A percentile compares a stretch with the other conserved stretches of the same genome.
These are phyloP conservation scores for Heliconius himera DNA, from an alignment of 1,140 invertebrate species.

Conservation along the genomic window DNA sequence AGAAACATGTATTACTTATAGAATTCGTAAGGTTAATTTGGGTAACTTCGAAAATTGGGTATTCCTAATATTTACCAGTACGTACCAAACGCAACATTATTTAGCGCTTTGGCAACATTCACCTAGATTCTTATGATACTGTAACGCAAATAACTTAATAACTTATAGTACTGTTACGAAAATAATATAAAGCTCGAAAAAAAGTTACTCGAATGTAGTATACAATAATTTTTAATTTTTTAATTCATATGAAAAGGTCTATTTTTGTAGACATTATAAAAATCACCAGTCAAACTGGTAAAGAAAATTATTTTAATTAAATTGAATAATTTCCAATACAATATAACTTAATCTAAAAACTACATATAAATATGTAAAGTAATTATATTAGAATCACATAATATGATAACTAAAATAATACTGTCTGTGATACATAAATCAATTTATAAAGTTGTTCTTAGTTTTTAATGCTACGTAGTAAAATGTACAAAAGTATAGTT, in stretches of 20 bases:
- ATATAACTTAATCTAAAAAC: neutral
- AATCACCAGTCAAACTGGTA: neutral
- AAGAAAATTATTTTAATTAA: neutral
- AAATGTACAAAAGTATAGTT: neutral
- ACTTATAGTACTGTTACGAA: no score
- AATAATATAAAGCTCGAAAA: no score
- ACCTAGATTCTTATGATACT: no score
- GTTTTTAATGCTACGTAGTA: neutral
- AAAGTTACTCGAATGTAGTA: no score
- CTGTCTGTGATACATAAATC: conserved; percentile 12
- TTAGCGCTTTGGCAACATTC: no score
- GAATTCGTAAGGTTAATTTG: no score
- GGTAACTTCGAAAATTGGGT: no score
- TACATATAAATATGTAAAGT: conserved; percentile 1
- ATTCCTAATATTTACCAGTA: no score
- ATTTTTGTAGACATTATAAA: neutral
- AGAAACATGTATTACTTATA: neutral
- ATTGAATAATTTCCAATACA: neutral
- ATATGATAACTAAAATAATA: neutral
- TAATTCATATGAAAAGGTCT: no score
- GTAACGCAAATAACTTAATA: no score
- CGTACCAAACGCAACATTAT: no score
- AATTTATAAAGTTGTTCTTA: conserved; percentile 11
- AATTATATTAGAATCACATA: neutral
- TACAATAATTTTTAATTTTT: no score